Evolutionary conservation across 2,797 vertebrate genomes (phyloP).

Genomic region (Coilia nasus): DNA sequence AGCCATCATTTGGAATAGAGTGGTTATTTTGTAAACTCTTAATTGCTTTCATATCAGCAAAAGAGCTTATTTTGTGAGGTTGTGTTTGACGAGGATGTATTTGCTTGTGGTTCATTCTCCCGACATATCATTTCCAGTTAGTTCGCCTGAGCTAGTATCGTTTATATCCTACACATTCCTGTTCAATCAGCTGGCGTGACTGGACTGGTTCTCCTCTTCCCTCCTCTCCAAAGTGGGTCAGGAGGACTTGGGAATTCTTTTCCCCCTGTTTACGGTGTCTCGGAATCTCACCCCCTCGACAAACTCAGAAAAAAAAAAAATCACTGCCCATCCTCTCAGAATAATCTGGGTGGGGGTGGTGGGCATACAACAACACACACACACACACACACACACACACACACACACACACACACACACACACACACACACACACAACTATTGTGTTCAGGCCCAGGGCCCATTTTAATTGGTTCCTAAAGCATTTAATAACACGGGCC

Average conservation of each 20-base stretch:
- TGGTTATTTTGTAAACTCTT: neutral
- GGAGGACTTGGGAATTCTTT: conserved; percentile 21
- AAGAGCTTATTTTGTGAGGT: neutral
- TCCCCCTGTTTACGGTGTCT: neutral
- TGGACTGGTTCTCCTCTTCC: neutral
- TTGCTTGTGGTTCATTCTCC: neutral
- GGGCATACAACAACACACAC: neutral
- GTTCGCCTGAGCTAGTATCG: neutral
- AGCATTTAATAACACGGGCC: conserved; percentile 38
- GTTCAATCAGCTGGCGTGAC: neutral
- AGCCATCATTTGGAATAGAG: neutral
- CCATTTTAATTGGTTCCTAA: conserved; percentile 48
- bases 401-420: conserved; percentile 19
- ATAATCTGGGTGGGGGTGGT: neutral
- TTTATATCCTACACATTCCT: neutral
- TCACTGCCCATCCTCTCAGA: conserved; percentile 27
- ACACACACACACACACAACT: conserved; percentile 26
- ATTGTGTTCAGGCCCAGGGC: conserved; percentile 42
- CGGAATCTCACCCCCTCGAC: neutral
- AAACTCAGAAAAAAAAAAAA: neutral
- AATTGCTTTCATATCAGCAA: neutral
- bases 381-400: conserved; percentile 30
- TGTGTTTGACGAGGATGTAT: neutral
- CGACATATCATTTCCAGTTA: neutral
- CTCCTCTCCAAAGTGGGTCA: conserved; percentile 34